These are phyloP conservation scores for Oostethus manadensis DNA, from an alignment of 2,113 vertebrate species.

Conservation along the genomic window DNA sequence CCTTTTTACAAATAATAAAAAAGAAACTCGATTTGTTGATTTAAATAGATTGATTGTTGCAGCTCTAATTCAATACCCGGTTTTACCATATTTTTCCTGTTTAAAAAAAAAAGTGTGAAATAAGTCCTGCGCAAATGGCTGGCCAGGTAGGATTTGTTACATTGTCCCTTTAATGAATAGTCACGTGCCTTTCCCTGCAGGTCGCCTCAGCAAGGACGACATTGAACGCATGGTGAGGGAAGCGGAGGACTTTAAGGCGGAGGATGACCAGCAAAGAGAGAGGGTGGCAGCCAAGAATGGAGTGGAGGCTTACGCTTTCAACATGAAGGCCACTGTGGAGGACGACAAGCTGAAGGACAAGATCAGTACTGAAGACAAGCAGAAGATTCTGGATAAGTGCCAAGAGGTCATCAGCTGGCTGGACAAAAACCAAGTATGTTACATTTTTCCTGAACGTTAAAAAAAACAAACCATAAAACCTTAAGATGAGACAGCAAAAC, in stretches of 20 bases:
- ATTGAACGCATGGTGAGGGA: conserved; percentile 90
- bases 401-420: conserved; percentile 85
- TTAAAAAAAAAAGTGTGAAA: neutral
- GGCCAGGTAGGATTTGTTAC: neutral
- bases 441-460: too few species aligned
- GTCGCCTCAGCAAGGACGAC: conserved; percentile 88
- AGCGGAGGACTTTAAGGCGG: conserved; percentile 84
- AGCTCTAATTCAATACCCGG: too few species aligned
- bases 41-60: too few species aligned
- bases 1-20: too few species aligned
- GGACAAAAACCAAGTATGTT: conserved; percentile 81
- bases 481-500: too few species aligned
- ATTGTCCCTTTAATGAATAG: neutral
- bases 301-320: conserved; percentile 83
- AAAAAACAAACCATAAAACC: too few species aligned
- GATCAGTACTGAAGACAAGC: conserved; percentile 84
- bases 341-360: conserved; percentile 87
- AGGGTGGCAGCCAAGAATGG: conserved; percentile 83
- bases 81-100: too few species aligned
- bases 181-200: conserved; percentile 43
- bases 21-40: too few species aligned
- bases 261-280: conserved; percentile 84
- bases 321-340: conserved; percentile 87
- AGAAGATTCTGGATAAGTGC: conserved; percentile 84
- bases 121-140: too few species aligned